phyloP scores from a whole-genome alignment of 2,888 invertebrate genomes.

The Epinotia nisella region DNA sequence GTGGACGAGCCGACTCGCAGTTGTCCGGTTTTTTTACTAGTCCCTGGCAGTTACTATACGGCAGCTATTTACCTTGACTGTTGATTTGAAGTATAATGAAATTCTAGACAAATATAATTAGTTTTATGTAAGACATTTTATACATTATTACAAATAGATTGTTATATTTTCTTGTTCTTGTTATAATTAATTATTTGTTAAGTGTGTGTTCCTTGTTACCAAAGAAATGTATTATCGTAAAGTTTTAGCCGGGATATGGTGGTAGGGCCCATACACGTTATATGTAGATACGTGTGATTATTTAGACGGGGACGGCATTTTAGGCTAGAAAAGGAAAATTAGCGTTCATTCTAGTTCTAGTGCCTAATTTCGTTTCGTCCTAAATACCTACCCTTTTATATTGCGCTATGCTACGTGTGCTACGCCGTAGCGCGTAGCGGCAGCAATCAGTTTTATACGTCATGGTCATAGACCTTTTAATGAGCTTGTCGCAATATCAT shows the following conservation, averaged over 20 bases:
- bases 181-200: constrained; percentile 73
- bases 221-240: constrained; percentile 73
- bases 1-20: no score
- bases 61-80: constrained; percentile 43
- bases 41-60: constrained; percentile 18
- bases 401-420: no score
- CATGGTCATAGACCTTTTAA: neutral
- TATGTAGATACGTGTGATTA: neutral
- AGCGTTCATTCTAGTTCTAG: no score
- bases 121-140: constrained; percentile 68
- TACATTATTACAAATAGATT: constrained; percentile 67
- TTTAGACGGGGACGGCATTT: neutral
- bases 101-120: constrained; percentile 46
- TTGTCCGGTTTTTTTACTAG: neutral
- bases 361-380: no score
- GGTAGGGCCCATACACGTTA: neutral
- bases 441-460: neutral
- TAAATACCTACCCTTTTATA: no score
- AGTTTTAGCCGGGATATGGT: constrained; percentile 47
- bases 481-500: neutral
- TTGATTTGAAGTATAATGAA: constrained; percentile 37
- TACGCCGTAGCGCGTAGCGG: neutral
- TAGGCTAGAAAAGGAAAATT: neutral
- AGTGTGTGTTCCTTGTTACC: constrained; percentile 84
- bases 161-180: constrained; percentile 82